Evolutionary conservation across 2,797 vertebrate species (phyloP).

Genomic region (Limosa lapponica): DNA sequence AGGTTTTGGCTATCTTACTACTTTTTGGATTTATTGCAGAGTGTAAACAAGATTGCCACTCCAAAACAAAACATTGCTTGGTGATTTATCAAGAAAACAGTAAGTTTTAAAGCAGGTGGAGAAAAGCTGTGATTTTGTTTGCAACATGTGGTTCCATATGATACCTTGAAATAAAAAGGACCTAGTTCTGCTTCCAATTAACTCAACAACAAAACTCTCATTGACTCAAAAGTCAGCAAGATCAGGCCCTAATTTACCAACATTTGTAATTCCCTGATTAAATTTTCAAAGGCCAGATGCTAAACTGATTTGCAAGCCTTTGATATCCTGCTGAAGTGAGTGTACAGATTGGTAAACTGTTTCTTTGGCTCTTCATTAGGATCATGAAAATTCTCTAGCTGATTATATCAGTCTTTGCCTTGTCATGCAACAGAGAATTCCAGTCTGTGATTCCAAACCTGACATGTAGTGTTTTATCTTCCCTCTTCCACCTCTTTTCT

Average conservation of each 20-base stretch:
- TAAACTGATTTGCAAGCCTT: constrained; percentile 24
- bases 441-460: background rate
- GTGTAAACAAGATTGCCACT: background rate
- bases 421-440: background rate
- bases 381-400: background rate
- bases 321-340: background rate
- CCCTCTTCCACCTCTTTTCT: background rate
- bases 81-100: background rate
- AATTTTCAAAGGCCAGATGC: constrained; percentile 27
- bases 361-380: background rate
- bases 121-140: background rate
- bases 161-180: background rate
- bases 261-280: background rate
- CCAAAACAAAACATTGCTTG: background rate
- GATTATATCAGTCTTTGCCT: background rate
- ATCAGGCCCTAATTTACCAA: constrained; percentile 5
- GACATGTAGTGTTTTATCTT: background rate
- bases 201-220: background rate
- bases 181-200: background rate
- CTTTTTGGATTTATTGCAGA: background rate
- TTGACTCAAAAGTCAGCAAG: background rate
- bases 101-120: background rate
- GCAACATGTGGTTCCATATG: background rate
- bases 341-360: background rate
- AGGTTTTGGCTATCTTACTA: background rate